phyloP scores from a whole-genome alignment of 2,888 invertebrate species.

The Ochropleura leucogaster region DNA sequence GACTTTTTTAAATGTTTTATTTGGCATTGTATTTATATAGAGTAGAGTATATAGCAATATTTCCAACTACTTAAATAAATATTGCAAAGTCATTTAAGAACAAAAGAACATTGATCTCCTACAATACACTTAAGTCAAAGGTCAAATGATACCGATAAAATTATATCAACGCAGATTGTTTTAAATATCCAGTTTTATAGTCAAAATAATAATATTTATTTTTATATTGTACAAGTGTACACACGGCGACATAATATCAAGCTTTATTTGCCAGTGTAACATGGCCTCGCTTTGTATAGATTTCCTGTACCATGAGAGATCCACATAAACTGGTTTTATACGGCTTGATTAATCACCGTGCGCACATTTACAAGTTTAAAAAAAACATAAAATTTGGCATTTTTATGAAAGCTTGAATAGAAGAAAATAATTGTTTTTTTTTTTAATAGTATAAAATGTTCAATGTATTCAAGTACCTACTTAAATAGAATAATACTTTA shows the following conservation, averaged over 20 bases:
- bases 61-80: too few relatives aligned
- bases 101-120: not conserved
- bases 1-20: conserved; percentile 9
- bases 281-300: too few relatives aligned
- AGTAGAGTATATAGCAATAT: conserved; percentile 34
- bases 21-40: conserved; percentile 19
- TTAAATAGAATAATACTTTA: too few relatives aligned
- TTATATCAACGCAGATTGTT: not conserved
- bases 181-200: not conserved
- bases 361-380: not conserved
- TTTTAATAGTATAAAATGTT: too few relatives aligned
- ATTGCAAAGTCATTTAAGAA: conserved; percentile 7
- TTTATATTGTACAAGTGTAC: too few relatives aligned
- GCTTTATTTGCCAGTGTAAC: too few relatives aligned
- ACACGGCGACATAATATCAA: too few relatives aligned
- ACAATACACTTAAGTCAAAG: conserved; percentile 1
- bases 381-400: not conserved
- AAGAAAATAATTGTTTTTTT: too few relatives aligned
- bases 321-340: too few relatives aligned
- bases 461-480: too few relatives aligned
- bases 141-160: conserved; percentile 2
- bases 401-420: not conserved
- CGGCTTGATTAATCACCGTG: too few relatives aligned
- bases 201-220: not conserved
- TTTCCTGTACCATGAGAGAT: too few relatives aligned